Base-by-base conservation (phyloP, 2,888 invertebrate genomes). In the Xanthia icteritia region DNA sequence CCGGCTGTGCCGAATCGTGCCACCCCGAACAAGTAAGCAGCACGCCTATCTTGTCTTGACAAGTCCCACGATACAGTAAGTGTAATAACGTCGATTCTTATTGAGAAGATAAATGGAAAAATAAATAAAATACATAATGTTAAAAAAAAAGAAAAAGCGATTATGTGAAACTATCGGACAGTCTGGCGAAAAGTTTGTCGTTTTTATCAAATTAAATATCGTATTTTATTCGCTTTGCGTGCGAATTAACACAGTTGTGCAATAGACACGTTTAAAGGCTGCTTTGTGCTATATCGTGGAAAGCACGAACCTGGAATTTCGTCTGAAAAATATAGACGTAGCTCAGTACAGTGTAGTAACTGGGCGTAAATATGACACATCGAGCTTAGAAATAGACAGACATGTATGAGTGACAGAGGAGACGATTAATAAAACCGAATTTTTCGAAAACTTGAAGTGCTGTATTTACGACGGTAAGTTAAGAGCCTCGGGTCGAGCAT, bases 201-300 rank as follows among this genome's bases (percentile, higher is more conserved):
- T 89, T 89, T 88, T 88, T 79, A 82, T 82, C 77, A 84, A 88
- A 85, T 88, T 82, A 86, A 84, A 88, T 88, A 86, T 89, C 81
- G 79, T 90, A 84, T 88, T 88, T 89, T 91, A 90, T 91, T 90
- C 90, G 92, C 92, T 92, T 92, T 76, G 89, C 86, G 86, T 89
- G 92, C 90, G 91, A 89, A 90, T 81, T 75, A 67, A 85, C 70
- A 82, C 75, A 79, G 69, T 84, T 83, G 71, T 84, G 78, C 79
- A 81, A 84, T 81, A 84, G 82, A 78, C 74, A 67, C 60, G 68
- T 74, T 81, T 73, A 17, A 58, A 72, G 61, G 17, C 36, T 75
- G 45, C 17, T 31, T 69, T 76, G n/a, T 77, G 68, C 56, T 82
- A 67, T 36, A 64, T 39, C 56, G 63, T 75, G 36, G 69, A 58